A percentile compares a stretch with the other conserved stretches of the same genome.
These are phyloP conservation scores for Tolmerus cingulatus DNA, from an alignment of 2,888 invertebrate genomes.

Conservation along the genomic window DNA sequence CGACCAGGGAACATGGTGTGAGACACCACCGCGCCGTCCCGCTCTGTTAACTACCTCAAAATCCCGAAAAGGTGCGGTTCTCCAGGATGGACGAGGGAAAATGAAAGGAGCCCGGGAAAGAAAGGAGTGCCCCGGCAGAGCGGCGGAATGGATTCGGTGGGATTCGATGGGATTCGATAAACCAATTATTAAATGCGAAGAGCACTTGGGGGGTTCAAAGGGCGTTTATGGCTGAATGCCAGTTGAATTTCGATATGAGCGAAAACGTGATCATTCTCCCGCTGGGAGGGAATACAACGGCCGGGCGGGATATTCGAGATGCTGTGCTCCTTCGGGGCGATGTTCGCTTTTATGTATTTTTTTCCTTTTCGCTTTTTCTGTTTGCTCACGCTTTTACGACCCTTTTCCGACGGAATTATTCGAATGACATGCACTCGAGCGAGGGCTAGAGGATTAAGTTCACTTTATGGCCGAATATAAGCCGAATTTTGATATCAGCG, in stretches of 20 bases:
- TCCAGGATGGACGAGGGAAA: neutral
- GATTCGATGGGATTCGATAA: constrained; percentile 21
- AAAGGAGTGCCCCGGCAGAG: neutral
- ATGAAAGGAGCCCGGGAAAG: neutral
- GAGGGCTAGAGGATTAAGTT: neutral
- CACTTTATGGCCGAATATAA: neutral
- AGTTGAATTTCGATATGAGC: constrained; percentile 24
- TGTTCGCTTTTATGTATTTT: too few relatives aligned
- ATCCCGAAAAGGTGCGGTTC: neutral
- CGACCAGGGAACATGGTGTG: neutral
- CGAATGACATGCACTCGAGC: neutral
- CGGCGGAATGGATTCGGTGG: neutral
- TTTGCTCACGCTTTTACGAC: neutral
- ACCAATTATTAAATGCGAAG: constrained; percentile 29
- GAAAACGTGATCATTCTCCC: constrained; percentile 12
- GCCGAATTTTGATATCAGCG: neutral
- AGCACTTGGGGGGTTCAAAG: constrained; percentile 21
- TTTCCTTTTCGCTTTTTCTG: neutral
- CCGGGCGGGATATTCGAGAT: neutral
- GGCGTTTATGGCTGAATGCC: constrained; percentile 27
- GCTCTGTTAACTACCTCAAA: neutral
- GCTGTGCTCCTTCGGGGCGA: neutral
- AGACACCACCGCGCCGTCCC: neutral
- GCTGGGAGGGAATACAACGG: neutral
- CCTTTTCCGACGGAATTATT: neutral